These are phyloP conservation scores for Pantherophis alleghaniensis DNA, from an alignment of 2,797 vertebrate species.

Conservation along the genomic window DNA sequence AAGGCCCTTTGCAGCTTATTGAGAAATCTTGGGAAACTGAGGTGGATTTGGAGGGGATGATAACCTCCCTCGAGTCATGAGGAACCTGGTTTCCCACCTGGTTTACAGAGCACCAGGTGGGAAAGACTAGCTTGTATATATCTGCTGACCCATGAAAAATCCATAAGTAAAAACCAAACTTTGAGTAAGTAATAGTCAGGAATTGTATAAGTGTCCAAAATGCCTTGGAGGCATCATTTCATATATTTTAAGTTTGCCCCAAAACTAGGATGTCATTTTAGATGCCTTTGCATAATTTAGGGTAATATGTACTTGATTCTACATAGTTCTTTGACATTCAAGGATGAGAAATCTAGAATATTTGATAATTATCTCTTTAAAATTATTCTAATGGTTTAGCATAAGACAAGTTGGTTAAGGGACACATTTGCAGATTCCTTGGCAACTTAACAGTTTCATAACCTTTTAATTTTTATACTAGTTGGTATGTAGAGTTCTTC, in stretches of 20 bases:
- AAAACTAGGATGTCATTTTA: neutral
- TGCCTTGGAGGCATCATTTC: neutral
- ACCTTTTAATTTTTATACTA: slow-evolving; percentile 32
- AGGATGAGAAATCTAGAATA: slow-evolving; percentile 9
- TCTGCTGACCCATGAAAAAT: neutral
- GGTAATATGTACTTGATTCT: slow-evolving; percentile 19
- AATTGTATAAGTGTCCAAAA: neutral
- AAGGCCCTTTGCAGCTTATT: neutral
- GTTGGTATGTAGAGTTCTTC: slow-evolving; percentile 39
- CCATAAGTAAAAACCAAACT: neutral
- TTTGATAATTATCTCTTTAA: slow-evolving; percentile 28
- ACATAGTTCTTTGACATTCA: slow-evolving; percentile 19
- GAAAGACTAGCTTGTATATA: neutral
- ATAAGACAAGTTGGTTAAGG: slow-evolving; percentile 1
- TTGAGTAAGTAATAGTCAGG: neutral
- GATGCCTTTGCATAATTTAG: slow-evolving; percentile 17
- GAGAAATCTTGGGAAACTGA: neutral
- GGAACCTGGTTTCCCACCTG: too few relatives aligned
- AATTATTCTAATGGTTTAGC: slow-evolving; percentile 39
- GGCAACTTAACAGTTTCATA: slow-evolving; percentile 27
- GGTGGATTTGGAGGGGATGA: too few relatives aligned
- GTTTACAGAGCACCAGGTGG: neutral
- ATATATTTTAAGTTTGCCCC: neutral
- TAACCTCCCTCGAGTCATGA: neutral
- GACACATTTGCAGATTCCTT: slow-evolving; percentile 33